Base-by-base conservation (phyloP, 2,888 invertebrate species). In the Hydrotaea diabolus region DNA sequence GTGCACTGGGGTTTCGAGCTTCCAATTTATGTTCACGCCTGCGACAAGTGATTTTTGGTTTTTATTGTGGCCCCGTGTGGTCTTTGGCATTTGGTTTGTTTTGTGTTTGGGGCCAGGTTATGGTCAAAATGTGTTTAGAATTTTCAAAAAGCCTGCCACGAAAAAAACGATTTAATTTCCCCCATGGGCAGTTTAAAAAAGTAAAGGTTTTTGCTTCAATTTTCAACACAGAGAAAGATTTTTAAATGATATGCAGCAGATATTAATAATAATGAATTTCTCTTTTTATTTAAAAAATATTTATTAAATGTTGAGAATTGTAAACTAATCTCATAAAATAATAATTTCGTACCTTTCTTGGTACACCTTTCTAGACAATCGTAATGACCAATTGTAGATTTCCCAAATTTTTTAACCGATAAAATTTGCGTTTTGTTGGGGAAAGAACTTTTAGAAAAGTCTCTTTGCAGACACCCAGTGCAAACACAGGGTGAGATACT, bases 91-190 rank as follows among this genome's bases (percentile, higher is more conserved):
- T 39, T 26, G 11, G 26, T 15, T 57, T 2, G 19, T 5, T 11
- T n/a, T n/a, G n/a, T 53, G 19, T 57, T 21, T 17, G 11, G 2
- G 39, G 8, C 43, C 17, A 43, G 66, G 66, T 66, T 66, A 43
- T 66, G 66, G 39, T 39, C 66, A 43, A 43, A 39, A 66, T 66
- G 66, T 66, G 66, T 66, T 66, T 66, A 66, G 66, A 66, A 66
- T 66, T 66, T 64, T 39, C 3, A 66, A 66, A 36, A 43, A 36
- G 64, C n/a, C 36, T 64, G 64, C 17, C 64, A n/a, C 31, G 31
- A n/a, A 31, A 21, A 5, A 19, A 62, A 62, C 9, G 19, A 31
- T 62, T 19, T 23, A 62, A n/a, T 36, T n/a, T 36, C 15, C n/a
- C 31, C 26, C 31, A 8, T 9, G 0, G 64, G 23, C 36, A 1